phyloP scores from a whole-genome alignment of 2,113 vertebrate genomes.

The Periophthalmodon schlosseri region DNA sequence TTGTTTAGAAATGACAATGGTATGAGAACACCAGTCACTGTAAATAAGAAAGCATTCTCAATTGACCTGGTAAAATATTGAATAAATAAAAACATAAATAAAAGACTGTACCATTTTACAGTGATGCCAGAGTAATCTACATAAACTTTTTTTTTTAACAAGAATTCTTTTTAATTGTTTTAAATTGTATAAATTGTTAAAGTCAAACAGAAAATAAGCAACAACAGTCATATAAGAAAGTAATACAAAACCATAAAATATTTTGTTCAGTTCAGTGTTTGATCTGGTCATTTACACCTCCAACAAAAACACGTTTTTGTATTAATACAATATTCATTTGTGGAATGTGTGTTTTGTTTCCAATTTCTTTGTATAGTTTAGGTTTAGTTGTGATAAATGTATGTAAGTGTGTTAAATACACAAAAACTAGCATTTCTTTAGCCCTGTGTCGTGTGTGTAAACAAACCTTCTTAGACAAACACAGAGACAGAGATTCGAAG shows the following conservation, averaged over 20 bases:
- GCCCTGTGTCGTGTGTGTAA: neutral
- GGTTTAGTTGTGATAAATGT: neutral
- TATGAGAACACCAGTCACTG: too few species aligned
- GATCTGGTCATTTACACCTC: too few species aligned
- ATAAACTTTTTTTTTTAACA: too few species aligned
- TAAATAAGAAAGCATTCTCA: too few species aligned
- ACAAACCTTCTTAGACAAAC: slow-evolving; percentile 23
- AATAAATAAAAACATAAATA: too few species aligned
- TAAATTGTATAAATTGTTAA: too few species aligned
- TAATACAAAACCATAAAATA: neutral
- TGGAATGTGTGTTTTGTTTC: neutral
- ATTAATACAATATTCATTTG: neutral
- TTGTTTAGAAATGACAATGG: too few species aligned
- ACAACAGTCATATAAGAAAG: neutral
- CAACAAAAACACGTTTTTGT: too few species aligned
- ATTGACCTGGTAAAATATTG: too few species aligned
- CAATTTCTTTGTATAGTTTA: neutral
- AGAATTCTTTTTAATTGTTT: too few species aligned
- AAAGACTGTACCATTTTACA: too few species aligned
- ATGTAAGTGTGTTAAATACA: neutral
- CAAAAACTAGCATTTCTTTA: neutral
- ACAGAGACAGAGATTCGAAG: slow-evolving; percentile 23
- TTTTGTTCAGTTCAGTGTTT: neutral
- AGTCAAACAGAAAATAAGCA: neutral
- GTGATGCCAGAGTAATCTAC: too few species aligned